Evolutionary conservation across 2,888 invertebrate species (phyloP).

Genomic region (Bruchidius siliquastri): DNA sequence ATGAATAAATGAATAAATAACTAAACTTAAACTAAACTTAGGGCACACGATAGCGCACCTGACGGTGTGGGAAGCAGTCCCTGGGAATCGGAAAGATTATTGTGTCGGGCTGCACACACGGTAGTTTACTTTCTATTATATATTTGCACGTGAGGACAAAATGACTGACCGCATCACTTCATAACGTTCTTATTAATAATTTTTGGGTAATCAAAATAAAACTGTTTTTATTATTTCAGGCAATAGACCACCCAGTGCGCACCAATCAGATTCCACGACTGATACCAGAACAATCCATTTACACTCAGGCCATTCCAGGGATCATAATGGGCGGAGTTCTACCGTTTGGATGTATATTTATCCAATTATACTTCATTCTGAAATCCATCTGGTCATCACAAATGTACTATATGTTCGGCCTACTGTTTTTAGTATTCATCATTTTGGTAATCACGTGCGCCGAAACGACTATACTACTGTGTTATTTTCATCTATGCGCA

Average conservation of each 20-base stretch:
- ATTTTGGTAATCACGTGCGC: slow-evolving; percentile 98
- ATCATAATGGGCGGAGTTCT: slow-evolving; percentile 97
- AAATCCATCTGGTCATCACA: slow-evolving; percentile 97
- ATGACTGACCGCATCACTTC: too few species aligned
- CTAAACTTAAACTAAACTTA: too few species aligned
- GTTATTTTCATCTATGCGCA: slow-evolving; percentile 99
- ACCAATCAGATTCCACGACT: slow-evolving; percentile 98
- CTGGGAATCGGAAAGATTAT: too few species aligned
- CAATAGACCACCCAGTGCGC: slow-evolving; percentile 93
- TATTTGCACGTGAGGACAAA: too few species aligned
- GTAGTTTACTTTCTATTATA: too few species aligned
- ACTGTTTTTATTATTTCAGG: slow-evolving; percentile 50
- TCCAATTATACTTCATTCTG: slow-evolving; percentile 97
- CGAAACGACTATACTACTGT: slow-evolving; percentile 96
- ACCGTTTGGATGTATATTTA: slow-evolving; percentile 98
- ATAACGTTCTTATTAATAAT: too few species aligned
- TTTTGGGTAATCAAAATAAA: too few species aligned
- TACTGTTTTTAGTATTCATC: slow-evolving; percentile 94
- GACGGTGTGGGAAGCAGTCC: too few species aligned
- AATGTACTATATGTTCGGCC: slow-evolving; percentile 99
- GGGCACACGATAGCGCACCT: too few species aligned
- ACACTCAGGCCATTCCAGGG: slow-evolving; percentile 92
- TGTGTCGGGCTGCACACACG: too few species aligned
- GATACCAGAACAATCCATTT: slow-evolving; percentile 97
- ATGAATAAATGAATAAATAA: too few species aligned